Evolutionary conservation across 2,888 invertebrate genomes (phyloP).

Genomic region (Melinaea marsaeus): DNA sequence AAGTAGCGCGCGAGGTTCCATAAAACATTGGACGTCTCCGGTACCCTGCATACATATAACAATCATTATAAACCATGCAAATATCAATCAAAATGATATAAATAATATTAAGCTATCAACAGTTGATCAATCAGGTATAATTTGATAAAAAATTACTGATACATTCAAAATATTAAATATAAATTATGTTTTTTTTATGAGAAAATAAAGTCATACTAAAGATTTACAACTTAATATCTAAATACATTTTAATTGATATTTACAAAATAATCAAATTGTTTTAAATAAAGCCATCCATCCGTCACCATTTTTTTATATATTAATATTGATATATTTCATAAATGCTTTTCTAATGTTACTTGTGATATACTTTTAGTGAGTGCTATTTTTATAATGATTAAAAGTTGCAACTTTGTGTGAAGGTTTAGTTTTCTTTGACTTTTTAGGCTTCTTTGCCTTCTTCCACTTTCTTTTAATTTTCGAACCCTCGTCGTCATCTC

Average conservation of each 20-base stretch:
- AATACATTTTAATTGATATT: conserved; percentile 59
- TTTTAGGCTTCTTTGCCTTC: conserved; percentile 28
- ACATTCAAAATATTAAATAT: background rate
- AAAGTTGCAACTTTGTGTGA: conserved; percentile 12
- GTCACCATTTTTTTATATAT: too few relatives aligned
- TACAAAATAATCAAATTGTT: conserved; percentile 43
- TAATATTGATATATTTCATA: too few relatives aligned
- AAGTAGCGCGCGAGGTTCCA: conserved; percentile 75
- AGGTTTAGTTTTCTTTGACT: conserved; percentile 13
- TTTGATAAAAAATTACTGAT: background rate
- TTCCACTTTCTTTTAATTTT: conserved; percentile 32
- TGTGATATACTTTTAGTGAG: background rate
- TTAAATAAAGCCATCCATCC: background rate
- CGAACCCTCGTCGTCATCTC: conserved; percentile 28
- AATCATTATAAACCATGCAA: conserved; percentile 39
- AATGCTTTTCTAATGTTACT: too few relatives aligned
- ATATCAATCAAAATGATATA: conserved; percentile 42
- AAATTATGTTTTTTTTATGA: background rate
- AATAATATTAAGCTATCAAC: conserved; percentile 21
- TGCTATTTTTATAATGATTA: background rate
- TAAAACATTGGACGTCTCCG: conserved; percentile 77
- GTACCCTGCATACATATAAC: conserved; percentile 63
- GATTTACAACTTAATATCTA: background rate
- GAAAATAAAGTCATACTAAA: background rate
- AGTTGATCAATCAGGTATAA: background rate